Base-by-base conservation (phyloP, 2,113 vertebrate genomes). In the Stegostoma tigrinum region DNA sequence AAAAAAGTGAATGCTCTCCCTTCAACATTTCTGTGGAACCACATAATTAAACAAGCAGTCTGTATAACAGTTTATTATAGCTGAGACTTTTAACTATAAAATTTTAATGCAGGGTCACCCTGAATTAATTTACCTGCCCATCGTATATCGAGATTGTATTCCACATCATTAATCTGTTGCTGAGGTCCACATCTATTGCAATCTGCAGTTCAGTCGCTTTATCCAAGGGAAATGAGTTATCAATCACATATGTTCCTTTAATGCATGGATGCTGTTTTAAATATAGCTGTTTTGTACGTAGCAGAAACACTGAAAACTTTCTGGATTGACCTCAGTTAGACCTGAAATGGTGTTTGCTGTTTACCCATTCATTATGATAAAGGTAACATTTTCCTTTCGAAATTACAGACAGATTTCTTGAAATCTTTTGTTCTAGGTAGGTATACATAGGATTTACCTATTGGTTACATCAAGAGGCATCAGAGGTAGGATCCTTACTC, bases 41-140 rank as follows among this genome's bases (percentile, higher is more conserved):
- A 95, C 42, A 72, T 95, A 95, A 95, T 95, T 95, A 95, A 72
- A 95, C 93, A 72, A 95, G 93, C 93, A 30, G 66, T 45, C 70
- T 70, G 93, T 42, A 72, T 72, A 70, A 67, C 64, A 48, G 93
- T 95, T 95, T 95, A 95, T 95, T 95, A 95, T 48, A 95, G 93
- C 93, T 48, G n/a, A 95, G 93, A 95, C 23, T 72, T 95, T 95
- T 85, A 42, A 38, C 93, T 48, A 42, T 95, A 95, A 72, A 70
- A 95, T 70, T 95, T 95, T 48, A 30, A 95, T 72, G 93, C 93
- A 72, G 93, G 93, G 93, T 95, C 93, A 95, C 93, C 48, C 72
- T 95, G 93, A 95, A 67, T 95, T 95, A 95, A 95, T 95, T 72
- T 95, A 42, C 66, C 93, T 95, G 93, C 67, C n/a, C 72, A 67